These are phyloP conservation scores for Gonocerus acuteangulatus DNA, from an alignment of 2,888 invertebrate genomes.

Conservation along the genomic window DNA sequence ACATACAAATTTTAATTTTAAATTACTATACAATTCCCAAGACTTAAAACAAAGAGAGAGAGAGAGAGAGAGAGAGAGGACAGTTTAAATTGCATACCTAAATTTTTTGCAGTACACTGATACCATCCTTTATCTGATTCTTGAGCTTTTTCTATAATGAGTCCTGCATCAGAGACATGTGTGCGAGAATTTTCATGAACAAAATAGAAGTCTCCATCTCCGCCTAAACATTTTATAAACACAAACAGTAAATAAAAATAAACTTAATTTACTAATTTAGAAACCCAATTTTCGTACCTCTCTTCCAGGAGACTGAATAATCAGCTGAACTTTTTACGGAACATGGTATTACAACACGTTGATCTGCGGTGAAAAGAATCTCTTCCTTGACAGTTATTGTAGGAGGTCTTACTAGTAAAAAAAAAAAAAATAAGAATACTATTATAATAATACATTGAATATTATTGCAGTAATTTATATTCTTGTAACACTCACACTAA, in stretches of 20 bases:
- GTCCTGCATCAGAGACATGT: neutral
- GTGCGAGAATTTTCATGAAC: neutral
- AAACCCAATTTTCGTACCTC: neutral
- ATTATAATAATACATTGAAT: too few species aligned
- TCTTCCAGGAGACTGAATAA: conserved; percentile 4
- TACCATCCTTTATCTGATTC: conserved; percentile 43
- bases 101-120: conserved; percentile 45
- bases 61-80: too few species aligned
- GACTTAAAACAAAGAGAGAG: too few species aligned
- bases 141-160: conserved; percentile 42
- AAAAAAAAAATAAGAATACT: neutral
- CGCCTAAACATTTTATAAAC: neutral
- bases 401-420: conserved; percentile 21
- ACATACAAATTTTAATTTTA: too few species aligned
- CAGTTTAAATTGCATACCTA: too few species aligned
- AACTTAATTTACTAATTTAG: neutral
- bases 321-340: neutral
- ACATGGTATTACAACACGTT: conserved; percentile 1
- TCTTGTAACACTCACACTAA: too few species aligned
- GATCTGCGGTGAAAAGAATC: neutral
- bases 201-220: neutral
- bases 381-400: neutral
- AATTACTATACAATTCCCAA: too few species aligned
- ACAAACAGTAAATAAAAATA: neutral
- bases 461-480: too few species aligned